Conservation (phyloP, 1,140 invertebrate species). For the Lepidurus packardi region DNA sequence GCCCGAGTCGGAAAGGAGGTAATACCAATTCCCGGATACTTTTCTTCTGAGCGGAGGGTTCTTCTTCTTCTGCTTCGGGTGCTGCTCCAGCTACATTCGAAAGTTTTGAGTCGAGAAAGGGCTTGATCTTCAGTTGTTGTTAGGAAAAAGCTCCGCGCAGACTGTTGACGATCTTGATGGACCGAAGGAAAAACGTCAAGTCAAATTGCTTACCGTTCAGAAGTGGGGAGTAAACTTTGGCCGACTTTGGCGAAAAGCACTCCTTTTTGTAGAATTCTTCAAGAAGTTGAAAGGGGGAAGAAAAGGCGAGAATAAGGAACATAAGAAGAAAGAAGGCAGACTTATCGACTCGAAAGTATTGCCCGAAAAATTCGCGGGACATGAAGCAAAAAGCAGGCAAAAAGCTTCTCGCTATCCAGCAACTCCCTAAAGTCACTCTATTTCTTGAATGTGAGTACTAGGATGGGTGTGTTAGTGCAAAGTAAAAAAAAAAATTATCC, state of each 20-base stretch:
- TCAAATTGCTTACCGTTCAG: neutral
- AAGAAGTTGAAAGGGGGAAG: neutral
- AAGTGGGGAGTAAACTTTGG: neutral
- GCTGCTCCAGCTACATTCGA: neutral
- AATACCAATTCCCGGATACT: too few species aligned
- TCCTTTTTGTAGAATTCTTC: neutral
- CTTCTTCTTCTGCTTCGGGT: neutral
- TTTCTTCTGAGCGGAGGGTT: too few species aligned
- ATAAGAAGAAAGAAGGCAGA: neutral
- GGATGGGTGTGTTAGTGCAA: neutral
- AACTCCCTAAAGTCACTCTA: neutral
- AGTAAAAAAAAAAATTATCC: neutral
- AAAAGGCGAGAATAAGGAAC: neutral
- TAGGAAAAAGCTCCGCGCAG: neutral
- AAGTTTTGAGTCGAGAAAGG: neutral
- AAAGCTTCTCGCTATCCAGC: neutral
- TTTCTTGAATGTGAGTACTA: neutral
- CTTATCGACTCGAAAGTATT: neutral
- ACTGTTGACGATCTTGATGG: conserved; percentile 13
- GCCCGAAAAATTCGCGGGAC: neutral
- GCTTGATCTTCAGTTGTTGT: neutral
- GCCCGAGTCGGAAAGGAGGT: too few species aligned
- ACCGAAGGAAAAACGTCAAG: neutral
- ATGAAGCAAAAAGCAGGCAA: neutral
- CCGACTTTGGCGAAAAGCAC: neutral